Conservation (phyloP, 2,797 vertebrate species). For the Cirrhinus mrigala region DNA sequence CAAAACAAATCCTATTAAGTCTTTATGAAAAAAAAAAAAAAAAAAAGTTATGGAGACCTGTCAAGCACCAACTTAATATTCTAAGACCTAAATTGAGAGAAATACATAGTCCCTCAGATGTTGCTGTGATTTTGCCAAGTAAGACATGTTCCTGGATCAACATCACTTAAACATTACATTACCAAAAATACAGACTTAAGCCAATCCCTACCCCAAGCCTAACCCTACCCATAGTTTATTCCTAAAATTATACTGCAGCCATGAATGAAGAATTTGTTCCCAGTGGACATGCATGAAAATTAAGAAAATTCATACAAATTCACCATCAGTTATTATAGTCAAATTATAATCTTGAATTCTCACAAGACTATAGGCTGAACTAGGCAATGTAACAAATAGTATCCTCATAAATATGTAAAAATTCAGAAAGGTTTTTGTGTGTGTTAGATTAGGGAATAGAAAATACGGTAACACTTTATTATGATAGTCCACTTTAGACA, state of each 20-base stretch:
- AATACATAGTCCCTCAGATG: neutral
- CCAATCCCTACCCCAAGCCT: no score
- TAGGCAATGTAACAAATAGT: neutral
- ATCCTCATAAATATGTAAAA: neutral
- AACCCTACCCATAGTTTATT: no score
- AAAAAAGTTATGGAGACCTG: neutral
- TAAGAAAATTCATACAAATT: neutral
- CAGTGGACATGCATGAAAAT: neutral
- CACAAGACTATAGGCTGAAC: neutral
- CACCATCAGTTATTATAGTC: neutral
- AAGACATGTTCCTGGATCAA: no score
- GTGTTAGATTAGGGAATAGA: no score
- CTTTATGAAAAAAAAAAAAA: neutral
- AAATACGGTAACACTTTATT: no score
- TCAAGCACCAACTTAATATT: neutral
- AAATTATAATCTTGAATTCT: neutral
- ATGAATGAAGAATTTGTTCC: neutral
- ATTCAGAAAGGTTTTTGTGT: neutral
- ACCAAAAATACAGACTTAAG: no score
- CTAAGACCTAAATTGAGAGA: neutral
- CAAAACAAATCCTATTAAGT: constrained; percentile 10
- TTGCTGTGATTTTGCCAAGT: no score
- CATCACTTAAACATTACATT: no score
- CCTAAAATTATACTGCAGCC: no score
- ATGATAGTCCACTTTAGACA: no score